Percentiles rank a stretch among this genome's conserved stretches.
These are phyloP conservation scores for Drosophila punjabiensis DNA, from an alignment of 1,140 invertebrate genomes.

Conservation along the genomic window DNA sequence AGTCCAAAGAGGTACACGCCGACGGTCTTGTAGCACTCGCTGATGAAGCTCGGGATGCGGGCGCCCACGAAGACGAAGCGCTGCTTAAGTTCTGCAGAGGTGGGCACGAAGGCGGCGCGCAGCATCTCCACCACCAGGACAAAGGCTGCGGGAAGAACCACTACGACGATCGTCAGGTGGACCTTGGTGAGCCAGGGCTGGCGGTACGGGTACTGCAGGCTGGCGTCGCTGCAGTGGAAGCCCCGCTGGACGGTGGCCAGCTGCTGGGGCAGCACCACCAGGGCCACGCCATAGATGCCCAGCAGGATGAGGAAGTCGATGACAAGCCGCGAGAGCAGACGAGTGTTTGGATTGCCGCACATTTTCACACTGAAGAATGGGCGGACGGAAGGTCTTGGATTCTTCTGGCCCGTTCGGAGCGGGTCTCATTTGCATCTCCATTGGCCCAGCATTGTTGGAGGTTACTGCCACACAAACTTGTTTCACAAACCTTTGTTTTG, in stretches of 20 bases:
- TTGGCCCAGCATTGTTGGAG: slow-evolving; percentile 20
- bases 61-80: slow-evolving; percentile 74
- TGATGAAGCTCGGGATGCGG: slow-evolving; percentile 74
- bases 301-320: slow-evolving; percentile 75
- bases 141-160: slow-evolving; percentile 67
- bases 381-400: slow-evolving; percentile 6
- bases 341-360: slow-evolving; percentile 80
- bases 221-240: slow-evolving; percentile 73
- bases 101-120: slow-evolving; percentile 66
- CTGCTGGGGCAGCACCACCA: slow-evolving; percentile 72
- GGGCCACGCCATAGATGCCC: slow-evolving; percentile 60
- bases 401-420: slow-evolving; percentile 34
- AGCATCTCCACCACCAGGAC: slow-evolving; percentile 75
- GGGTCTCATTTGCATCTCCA: slow-evolving; percentile 67
- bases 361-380: slow-evolving; percentile 65
- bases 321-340: slow-evolving; percentile 74
- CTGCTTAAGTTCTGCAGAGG: slow-evolving; percentile 56
- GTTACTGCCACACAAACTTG: slow-evolving; percentile 55
- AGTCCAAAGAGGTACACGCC: slow-evolving; percentile 75
- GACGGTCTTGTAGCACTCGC: slow-evolving; percentile 78
- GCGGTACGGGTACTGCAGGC: slow-evolving; percentile 66
- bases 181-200: slow-evolving; percentile 71
- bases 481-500: slow-evolving; percentile 60
- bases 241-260: slow-evolving; percentile 59
- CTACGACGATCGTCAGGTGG: slow-evolving; percentile 69